A percentile compares a stretch with the other conserved stretches of the same genome.
These are phyloP conservation scores for Pituophis catenifer DNA, from an alignment of 2,113 vertebrate genomes.

Conservation along the genomic window DNA sequence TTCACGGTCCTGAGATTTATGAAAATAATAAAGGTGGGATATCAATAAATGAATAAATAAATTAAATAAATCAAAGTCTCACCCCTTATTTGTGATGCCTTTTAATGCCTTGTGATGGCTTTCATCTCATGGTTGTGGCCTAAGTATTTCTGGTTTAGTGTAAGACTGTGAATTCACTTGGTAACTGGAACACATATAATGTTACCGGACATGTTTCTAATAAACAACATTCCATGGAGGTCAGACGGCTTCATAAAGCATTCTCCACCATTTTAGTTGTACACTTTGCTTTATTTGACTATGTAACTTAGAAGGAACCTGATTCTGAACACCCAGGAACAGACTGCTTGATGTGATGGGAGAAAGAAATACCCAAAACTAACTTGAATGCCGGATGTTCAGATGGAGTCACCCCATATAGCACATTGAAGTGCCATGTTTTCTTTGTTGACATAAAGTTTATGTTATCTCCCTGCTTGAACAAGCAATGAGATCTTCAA, in stretches of 20 bases:
- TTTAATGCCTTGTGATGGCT: neutral
- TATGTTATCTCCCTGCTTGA: neutral
- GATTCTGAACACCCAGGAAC: neutral
- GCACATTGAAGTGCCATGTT: neutral
- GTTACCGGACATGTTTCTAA: neutral
- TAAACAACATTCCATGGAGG: neutral
- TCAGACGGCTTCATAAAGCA: neutral
- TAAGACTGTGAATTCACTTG: neutral
- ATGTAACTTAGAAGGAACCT: neutral
- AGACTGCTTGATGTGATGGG: neutral
- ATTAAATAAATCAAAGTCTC: neutral
- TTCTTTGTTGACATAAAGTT: neutral
- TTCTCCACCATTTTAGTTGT: neutral
- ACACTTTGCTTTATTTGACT: neutral
- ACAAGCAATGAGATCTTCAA: neutral
- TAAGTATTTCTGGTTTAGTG: neutral
- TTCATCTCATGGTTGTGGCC: neutral
- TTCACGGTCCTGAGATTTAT: neutral
- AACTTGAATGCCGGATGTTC: neutral
- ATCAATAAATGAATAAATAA: neutral
- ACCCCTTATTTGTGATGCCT: neutral
- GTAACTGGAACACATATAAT: neutral
- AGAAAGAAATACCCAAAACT: neutral
- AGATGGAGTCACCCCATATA: neutral
- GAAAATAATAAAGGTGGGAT: neutral